Conservation (phyloP, 1,140 invertebrate genomes). For the Aphis gossypii region DNA sequence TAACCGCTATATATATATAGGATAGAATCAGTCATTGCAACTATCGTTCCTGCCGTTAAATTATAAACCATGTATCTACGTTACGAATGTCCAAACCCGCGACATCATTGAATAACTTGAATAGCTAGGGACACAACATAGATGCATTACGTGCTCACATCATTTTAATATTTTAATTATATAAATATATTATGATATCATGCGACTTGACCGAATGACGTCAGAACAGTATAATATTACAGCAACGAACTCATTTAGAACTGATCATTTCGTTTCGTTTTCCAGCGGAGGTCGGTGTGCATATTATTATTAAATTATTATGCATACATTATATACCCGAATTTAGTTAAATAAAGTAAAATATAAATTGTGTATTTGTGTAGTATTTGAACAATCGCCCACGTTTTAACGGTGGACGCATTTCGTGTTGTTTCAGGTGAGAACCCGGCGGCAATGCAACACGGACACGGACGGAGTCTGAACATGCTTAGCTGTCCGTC, state of each 20-base stretch:
- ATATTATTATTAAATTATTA: too few species aligned
- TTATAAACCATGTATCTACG: background rate
- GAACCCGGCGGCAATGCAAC: conserved; percentile 60
- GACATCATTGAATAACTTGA: background rate
- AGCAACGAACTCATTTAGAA: too few species aligned
- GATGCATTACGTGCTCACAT: background rate
- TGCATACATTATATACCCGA: too few species aligned
- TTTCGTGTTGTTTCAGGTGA: conserved; percentile 58
- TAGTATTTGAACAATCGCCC: background rate
- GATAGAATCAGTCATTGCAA: too few species aligned
- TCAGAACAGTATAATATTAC: background rate
- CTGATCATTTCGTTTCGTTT: too few species aligned
- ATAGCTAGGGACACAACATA: background rate
- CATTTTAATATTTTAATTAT: too few species aligned
- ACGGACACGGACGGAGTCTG: conserved; percentile 58
- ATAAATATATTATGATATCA: too few species aligned
- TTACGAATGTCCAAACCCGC: background rate
- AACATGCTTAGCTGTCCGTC: conserved; percentile 58
- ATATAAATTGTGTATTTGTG: background rate
- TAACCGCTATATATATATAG: too few species aligned
- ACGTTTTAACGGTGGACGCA: background rate
- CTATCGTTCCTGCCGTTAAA: too few species aligned
- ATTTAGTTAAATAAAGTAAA: background rate
- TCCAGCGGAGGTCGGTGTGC: fast-evolving
- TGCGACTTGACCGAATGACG: background rate